Percentiles rank a stretch among this genome's conserved stretches.
phyloP scores from a whole-genome alignment of 1,140 invertebrate genomes.

The Procambarus clarkii region DNA sequence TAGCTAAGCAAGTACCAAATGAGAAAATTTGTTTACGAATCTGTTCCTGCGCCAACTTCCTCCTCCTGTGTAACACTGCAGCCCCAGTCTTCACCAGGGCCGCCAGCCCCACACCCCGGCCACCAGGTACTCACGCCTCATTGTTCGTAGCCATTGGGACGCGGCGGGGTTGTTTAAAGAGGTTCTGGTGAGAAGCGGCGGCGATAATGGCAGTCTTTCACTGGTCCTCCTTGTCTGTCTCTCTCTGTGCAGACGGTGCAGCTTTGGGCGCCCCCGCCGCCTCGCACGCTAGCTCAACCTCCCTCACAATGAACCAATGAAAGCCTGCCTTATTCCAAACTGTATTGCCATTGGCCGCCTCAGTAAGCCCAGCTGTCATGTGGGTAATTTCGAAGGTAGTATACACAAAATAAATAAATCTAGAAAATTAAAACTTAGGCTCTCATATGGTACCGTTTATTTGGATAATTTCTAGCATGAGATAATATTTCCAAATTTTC shows the following conservation, averaged over 20 bases:
- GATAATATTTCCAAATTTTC: too few relatives aligned
- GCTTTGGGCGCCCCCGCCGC: background rate
- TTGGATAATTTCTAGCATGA: too few relatives aligned
- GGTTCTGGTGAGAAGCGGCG: background rate
- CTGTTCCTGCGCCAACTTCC: background rate
- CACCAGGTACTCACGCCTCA: conserved; percentile 11
- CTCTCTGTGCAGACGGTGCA: conserved; percentile 26
- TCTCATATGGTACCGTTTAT: too few relatives aligned
- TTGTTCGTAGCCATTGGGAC: conserved; percentile 31
- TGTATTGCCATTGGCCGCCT: background rate
- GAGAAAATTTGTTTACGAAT: background rate
- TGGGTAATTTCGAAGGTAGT: background rate
- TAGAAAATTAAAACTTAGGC: background rate
- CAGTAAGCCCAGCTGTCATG: background rate
- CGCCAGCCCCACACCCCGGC: background rate
- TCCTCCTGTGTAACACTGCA: background rate
- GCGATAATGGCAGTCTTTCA: conserved; percentile 2
- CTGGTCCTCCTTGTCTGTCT: background rate
- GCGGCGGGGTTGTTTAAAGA: too few relatives aligned
- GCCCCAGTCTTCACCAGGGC: background rate
- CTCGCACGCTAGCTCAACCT: background rate
- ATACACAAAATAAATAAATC: conserved; percentile 35
- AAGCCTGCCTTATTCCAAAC: background rate
- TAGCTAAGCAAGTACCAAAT: too few relatives aligned
- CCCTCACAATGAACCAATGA: background rate